Evolutionary conservation across 2,113 vertebrate genomes (phyloP), one percentile per base, ranked within the genome.

Genomic region (Hydropotes inermis): DNA sequence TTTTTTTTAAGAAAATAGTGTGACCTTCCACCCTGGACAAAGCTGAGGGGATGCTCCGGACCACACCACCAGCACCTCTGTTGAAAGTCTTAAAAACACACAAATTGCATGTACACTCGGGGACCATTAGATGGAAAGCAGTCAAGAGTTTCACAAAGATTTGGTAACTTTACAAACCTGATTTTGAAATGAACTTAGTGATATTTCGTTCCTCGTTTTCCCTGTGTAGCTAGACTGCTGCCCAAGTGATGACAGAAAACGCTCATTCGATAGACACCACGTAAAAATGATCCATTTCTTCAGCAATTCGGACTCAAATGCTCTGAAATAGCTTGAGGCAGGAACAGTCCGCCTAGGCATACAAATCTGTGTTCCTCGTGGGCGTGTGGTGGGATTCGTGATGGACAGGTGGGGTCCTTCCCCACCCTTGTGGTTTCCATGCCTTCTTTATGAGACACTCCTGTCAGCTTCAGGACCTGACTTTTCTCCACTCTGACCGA

Each of bases 321-420:
- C 3, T 11, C 30, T 12, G 33, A 3, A 8, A 14, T 0, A 7
- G n/a, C 43, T 9, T 1, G 43, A 43, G n/a, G 27, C 70, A 21
- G 58, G 11, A 27, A 4, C 25, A n/a, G 3, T 2, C 4, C 0
- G 1, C 27, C 30, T 7, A 2, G 45, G 58, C 67, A 10, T 3
- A 4, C 57, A 2, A 4, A 2, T 2, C 0, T 13, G 60, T 1
- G 3, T 6, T 61, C 43, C 28, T 15, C 5, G 3, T 36, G 4
- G 47, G 47, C 8, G 0, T 1, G 0, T 0, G 3, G 28, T 1
- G 7, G 43, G 33, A 4, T 28, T 27, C 4, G 0, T 13, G 1
- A 8, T 0, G 4, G 30, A 70, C 21, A 4, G 8, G 19, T 19
- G 1, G 19, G 0, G 2, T 8, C 27, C 54, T 23, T 15, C 50